A percentile compares a stretch with the other conserved stretches of the same genome.
These are phyloP conservation scores for Microcebus lehilahytsara DNA, from an alignment of 2,113 vertebrate species.

Conservation along the genomic window DNA sequence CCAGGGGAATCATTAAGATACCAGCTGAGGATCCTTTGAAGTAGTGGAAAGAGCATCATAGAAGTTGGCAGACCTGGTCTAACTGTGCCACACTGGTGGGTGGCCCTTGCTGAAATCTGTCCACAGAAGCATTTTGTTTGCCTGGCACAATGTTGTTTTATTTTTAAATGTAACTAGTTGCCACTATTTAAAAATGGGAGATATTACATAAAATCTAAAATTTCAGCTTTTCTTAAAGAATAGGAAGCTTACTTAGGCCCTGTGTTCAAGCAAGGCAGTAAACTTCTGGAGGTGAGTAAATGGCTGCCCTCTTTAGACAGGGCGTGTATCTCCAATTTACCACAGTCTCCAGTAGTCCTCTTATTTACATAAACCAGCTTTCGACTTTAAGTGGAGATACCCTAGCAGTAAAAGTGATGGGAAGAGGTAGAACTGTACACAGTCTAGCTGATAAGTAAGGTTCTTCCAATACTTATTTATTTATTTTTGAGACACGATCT, in stretches of 20 bases:
- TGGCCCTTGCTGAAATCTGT: conserved; percentile 24
- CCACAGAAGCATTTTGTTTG: neutral
- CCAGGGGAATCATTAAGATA: neutral
- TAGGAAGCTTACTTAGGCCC: neutral
- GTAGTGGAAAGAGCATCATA: neutral
- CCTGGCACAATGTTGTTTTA: neutral
- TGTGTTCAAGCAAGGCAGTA: neutral
- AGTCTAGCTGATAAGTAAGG: neutral
- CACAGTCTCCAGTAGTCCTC: neutral
- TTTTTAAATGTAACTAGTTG: conserved; percentile 47
- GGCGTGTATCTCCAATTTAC: neutral
- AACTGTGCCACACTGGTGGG: neutral
- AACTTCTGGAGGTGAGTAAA: neutral
- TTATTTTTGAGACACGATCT: no score
- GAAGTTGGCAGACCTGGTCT: neutral
- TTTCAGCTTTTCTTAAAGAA: conserved; percentile 14
- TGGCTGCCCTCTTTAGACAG: neutral
- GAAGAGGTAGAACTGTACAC: neutral
- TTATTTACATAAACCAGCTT: conserved; percentile 2
- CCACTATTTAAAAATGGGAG: conserved; percentile 18
- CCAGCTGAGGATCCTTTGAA: neutral
- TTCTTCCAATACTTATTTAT: neutral
- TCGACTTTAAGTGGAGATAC: conserved; percentile 17
- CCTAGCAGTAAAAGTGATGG: neutral
- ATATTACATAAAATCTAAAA: neutral